phyloP scores from a whole-genome alignment of 53 echinoderm and acorn worm genomes.

The Zoroaster sp. region DNA sequence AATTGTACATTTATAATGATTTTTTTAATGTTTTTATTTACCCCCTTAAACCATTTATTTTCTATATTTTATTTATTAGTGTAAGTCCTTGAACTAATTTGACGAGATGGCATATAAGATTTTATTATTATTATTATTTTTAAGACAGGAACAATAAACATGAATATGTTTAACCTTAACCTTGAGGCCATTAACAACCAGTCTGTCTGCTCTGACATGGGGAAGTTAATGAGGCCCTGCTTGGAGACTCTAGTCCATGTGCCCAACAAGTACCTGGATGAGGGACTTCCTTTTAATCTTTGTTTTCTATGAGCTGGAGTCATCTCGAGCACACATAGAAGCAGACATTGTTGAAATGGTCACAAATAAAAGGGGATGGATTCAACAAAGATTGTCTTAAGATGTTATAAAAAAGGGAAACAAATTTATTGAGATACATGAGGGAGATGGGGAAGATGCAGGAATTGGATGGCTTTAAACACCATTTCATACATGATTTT shows the following conservation, averaged over 20 bases:
- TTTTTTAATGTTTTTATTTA: no score
- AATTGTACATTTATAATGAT: no score
- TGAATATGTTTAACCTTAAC: not conserved
- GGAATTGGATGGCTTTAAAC: no score
- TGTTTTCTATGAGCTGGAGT: slow-evolving; percentile 95
- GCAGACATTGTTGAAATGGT: slow-evolving; percentile 73
- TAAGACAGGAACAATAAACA: no score
- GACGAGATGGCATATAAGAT: no score
- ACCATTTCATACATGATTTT: no score
- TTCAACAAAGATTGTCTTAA: slow-evolving; percentile 90
- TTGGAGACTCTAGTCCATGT: slow-evolving; percentile 84
- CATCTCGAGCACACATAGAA: slow-evolving; percentile 85
- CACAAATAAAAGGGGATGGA: slow-evolving; percentile 84
- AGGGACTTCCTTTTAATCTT: slow-evolving; percentile 88
- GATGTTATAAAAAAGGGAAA: slow-evolving; percentile 45
- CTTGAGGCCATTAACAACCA: slow-evolving; percentile 93
- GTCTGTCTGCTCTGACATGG: slow-evolving; percentile 93
- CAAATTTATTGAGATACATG: no score
- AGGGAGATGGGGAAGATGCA: no score
- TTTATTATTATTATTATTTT: no score
- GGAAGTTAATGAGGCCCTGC: slow-evolving; percentile 80
- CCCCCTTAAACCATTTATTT: not conserved
- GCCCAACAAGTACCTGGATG: slow-evolving; percentile 81
- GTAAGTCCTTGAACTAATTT: no score
- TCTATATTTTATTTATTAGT: no score